Conservation (phyloP, 2,888 invertebrate species). For the Brachyptera risi region DNA sequence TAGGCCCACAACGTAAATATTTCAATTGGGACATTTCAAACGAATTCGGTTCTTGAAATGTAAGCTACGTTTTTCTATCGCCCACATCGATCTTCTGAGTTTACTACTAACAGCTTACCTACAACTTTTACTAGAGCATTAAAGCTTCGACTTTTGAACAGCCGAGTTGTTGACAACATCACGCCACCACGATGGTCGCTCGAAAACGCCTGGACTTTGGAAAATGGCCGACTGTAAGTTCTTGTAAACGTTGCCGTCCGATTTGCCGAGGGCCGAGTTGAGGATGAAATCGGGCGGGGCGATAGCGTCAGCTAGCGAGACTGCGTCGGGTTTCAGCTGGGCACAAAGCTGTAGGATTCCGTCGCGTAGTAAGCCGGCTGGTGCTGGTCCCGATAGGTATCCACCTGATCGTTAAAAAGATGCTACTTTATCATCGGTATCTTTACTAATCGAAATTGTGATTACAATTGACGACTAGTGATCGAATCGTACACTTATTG, state of each 20-base stretch:
- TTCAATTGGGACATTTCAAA: no score
- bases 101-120: no score
- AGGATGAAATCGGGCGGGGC: constrained; percentile 62
- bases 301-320: constrained; percentile 57
- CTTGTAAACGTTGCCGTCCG: constrained; percentile 66
- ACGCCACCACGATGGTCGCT: constrained; percentile 73
- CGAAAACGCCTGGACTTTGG: constrained; percentile 59
- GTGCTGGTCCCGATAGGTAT: constrained; percentile 37
- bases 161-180: constrained; percentile 53
- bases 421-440: no score
- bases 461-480: no score
- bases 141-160: constrained; percentile 34
- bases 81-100: no score
- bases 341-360: constrained; percentile 51
- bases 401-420: constrained; percentile 39
- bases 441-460: no score
- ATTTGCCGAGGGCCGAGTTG: constrained; percentile 58
- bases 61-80: no score
- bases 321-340: constrained; percentile 54
- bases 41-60: no score
- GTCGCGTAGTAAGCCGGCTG: constrained; percentile 44
- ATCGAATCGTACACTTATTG: no score
- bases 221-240: constrained; percentile 63
- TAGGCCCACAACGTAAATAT: no score
- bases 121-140: no score